These are phyloP conservation scores for Acanthornis magna DNA, from an alignment of 2,797 vertebrate genomes.

Conservation along the genomic window DNA sequence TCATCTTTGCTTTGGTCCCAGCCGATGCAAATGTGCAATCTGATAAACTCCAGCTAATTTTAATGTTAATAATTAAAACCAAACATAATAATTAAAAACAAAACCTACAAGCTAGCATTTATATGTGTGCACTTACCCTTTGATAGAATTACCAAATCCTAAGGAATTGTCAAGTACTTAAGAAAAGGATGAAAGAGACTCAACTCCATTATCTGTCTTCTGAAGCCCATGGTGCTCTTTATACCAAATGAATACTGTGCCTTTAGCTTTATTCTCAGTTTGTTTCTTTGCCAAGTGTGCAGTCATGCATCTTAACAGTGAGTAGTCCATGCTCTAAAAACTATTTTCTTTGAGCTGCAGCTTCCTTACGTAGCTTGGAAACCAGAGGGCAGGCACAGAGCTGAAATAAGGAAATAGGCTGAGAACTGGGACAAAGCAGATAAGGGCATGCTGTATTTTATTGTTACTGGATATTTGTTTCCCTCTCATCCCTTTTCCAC, in stretches of 20 bases:
- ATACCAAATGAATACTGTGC: neutral
- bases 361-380: constrained; percentile 16
- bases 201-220: neutral
- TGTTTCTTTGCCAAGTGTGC: constrained; percentile 39
- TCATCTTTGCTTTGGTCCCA: neutral
- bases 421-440: neutral
- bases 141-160: neutral
- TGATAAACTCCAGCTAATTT: neutral
- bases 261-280: constrained; percentile 33
- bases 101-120: neutral
- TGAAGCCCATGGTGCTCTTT: neutral
- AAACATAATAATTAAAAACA: neutral
- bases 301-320: constrained; percentile 43
- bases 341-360: constrained; percentile 9
- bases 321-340: constrained; percentile 10
- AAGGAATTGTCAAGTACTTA: neutral
- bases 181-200: neutral
- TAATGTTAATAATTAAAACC: neutral
- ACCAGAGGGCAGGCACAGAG: neutral
- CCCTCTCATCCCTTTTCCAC: neutral
- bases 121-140: neutral
- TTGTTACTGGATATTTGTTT: neutral
- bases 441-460: neutral
- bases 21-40: neutral
- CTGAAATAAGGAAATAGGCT: neutral